These are phyloP conservation scores for Lophius piscatorius DNA, from an alignment of 2,113 vertebrate species.

Conservation along the genomic window DNA sequence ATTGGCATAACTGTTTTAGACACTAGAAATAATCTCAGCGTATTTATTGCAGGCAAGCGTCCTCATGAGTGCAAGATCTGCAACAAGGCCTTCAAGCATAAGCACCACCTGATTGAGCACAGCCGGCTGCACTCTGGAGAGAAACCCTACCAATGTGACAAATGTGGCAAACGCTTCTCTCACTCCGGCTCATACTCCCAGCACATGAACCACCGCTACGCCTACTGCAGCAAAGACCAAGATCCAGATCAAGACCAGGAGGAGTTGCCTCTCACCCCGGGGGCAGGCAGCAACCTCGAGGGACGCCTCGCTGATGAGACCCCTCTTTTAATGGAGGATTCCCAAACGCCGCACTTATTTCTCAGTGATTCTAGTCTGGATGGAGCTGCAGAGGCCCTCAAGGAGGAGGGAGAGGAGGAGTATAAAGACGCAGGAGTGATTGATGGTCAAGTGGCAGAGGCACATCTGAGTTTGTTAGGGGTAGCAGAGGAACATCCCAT, in stretches of 20 bases:
- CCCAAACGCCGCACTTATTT: slow-evolving; percentile 67
- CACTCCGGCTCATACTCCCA: slow-evolving; percentile 88
- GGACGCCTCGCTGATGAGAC: slow-evolving; percentile 29
- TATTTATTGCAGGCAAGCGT: slow-evolving; percentile 76
- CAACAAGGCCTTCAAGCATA: slow-evolving; percentile 87
- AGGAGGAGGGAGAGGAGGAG: slow-evolving; percentile 64
- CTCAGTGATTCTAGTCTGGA: slow-evolving; percentile 80
- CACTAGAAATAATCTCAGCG: background rate
- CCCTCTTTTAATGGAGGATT: slow-evolving; percentile 57
- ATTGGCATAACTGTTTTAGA: no score
- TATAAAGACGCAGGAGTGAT: slow-evolving; percentile 36
- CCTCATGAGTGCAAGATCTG: slow-evolving; percentile 85
- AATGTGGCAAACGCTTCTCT: slow-evolving; percentile 86
- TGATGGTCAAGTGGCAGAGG: slow-evolving; percentile 20
- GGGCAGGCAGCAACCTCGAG: slow-evolving; percentile 20
- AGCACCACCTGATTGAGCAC: slow-evolving; percentile 87
- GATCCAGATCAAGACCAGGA: slow-evolving; percentile 72
- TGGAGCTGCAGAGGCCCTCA: slow-evolving; percentile 52
- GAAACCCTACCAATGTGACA: slow-evolving; percentile 86
- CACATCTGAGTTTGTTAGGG: slow-evolving; percentile 16
- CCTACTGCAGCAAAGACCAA: slow-evolving; percentile 83
- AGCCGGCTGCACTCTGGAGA: slow-evolving; percentile 86
- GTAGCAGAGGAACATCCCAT: slow-evolving; percentile 6
- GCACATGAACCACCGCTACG: slow-evolving; percentile 89
- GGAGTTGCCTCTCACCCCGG: slow-evolving; percentile 59